phyloP scores from a whole-genome alignment of 2,797 vertebrate genomes.

The Ispidina lecontei region DNA sequence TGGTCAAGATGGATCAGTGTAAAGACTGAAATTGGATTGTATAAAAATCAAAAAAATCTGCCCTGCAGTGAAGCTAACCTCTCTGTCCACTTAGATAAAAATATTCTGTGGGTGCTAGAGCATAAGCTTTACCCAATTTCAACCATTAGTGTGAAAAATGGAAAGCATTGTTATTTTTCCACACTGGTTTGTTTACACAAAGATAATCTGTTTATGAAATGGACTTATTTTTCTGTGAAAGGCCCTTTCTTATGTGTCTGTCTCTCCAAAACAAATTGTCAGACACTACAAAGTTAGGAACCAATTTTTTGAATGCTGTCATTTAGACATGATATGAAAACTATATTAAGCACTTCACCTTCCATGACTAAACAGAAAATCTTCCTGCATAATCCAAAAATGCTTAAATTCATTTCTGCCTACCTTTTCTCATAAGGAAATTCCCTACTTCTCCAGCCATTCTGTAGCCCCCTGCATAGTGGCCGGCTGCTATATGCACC shows the following conservation, averaged over 20 bases:
- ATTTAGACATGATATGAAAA: neutral
- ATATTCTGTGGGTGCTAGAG: neutral
- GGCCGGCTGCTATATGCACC: fast-evolving
- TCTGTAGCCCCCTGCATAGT: neutral
- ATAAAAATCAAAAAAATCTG: neutral
- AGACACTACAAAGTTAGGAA: neutral
- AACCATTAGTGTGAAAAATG: neutral
- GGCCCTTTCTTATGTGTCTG: neutral
- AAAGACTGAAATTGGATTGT: neutral
- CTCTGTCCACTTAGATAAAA: neutral
- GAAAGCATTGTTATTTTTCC: neutral
- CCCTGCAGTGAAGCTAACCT: neutral
- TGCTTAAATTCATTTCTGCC: neutral
- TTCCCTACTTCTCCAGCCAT: neutral
- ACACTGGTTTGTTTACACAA: neutral
- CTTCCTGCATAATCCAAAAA: neutral
- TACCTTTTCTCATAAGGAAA: neutral
- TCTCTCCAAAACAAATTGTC: neutral
- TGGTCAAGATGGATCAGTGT: neutral
- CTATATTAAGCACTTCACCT: neutral
- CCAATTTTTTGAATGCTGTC: neutral
- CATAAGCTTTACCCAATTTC: neutral
- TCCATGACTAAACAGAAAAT: neutral
- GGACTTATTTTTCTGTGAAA: neutral
- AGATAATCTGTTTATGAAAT: neutral